Percentiles rank a stretch among this genome's conserved stretches.
phyloP scores from a whole-genome alignment of 2,888 invertebrate genomes.

The Drosophila merina region DNA sequence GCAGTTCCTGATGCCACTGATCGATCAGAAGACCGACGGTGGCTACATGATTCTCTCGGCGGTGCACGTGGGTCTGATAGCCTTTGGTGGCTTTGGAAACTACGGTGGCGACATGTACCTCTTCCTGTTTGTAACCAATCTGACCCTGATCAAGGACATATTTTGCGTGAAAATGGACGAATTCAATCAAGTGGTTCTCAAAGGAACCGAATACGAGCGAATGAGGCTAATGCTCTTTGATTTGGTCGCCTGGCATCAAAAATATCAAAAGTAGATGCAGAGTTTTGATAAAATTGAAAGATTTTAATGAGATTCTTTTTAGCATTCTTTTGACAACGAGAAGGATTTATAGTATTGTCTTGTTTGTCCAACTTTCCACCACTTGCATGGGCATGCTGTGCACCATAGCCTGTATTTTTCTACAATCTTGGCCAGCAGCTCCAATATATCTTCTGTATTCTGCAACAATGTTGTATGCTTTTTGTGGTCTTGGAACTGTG shows the following conservation, averaged over 20 bases:
- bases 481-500: constrained; percentile 70
- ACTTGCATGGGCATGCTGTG: constrained; percentile 50
- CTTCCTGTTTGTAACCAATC: constrained; percentile 61
- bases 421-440: constrained; percentile 68
- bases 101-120: constrained; percentile 71
- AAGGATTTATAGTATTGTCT: constrained; percentile 49
- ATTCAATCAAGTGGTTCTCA: constrained; percentile 50
- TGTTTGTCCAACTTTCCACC: constrained; percentile 64
- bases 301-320: not conserved
- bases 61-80: constrained; percentile 42
- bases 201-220: constrained; percentile 10
- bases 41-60: constrained; percentile 48
- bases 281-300: not conserved
- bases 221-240: constrained; percentile 44
- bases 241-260: constrained; percentile 68
- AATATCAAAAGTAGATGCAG: constrained; percentile 57
- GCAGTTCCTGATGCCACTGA: constrained; percentile 66
- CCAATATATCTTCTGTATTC: constrained; percentile 54
- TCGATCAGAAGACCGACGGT: constrained; percentile 48
- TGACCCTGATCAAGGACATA: constrained; percentile 69
- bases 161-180: constrained; percentile 59
- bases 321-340: constrained; percentile 54
- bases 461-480: constrained; percentile 60
- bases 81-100: constrained; percentile 68
- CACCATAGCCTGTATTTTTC: constrained; percentile 66